Evolutionary conservation across 2,888 invertebrate genomes (phyloP), one percentile per base, ranked within the genome.

Genomic region (Prosapia bicincta): DNA sequence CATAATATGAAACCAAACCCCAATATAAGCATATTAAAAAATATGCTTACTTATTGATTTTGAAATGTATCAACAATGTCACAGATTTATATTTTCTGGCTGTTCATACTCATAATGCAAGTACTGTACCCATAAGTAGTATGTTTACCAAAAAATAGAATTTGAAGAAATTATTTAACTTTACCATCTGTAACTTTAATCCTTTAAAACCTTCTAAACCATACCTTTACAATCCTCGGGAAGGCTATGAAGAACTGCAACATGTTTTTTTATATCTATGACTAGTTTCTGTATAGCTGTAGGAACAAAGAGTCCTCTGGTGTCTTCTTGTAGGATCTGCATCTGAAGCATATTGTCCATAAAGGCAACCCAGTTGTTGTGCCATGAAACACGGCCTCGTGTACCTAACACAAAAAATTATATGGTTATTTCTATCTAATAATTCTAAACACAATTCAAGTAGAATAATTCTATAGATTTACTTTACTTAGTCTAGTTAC

Each of bases 321-420:
- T 89, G 79, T 91, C 90, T 75, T 90, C 87, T 26, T 90, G 89
- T 26, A 95, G 83, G 70, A 96, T 90, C 81, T 90, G 89, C 81
- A 94, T 90, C 85, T 97, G 97, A 15, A 97, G 87, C 91, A 97
- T 92, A 38, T 93, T 93, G 85, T 97, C 97, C 86, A 97, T 89
- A 84, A 95, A 95, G 2, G 93, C 89, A 7, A 94, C 91, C 96
- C 96, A 97, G 85, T 95, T 94, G 81, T 91, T 91, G 70, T 89
- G 87, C 95, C 95, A 96, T 72, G 87, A 84, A 6, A 90, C 83
- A 25, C 85, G 85, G 0, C 88, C 89, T 0, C 85, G 85, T 1
- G 85, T 86, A 81, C 83, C 83, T 82, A 75, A 68, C 5, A 77
- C 24, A 73, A 79, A 79, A 54, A 79, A 79, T 43, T 67, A 28